phyloP scores from a whole-genome alignment of 1,140 invertebrate species.

The Drosophila sulfurigaster region DNA sequence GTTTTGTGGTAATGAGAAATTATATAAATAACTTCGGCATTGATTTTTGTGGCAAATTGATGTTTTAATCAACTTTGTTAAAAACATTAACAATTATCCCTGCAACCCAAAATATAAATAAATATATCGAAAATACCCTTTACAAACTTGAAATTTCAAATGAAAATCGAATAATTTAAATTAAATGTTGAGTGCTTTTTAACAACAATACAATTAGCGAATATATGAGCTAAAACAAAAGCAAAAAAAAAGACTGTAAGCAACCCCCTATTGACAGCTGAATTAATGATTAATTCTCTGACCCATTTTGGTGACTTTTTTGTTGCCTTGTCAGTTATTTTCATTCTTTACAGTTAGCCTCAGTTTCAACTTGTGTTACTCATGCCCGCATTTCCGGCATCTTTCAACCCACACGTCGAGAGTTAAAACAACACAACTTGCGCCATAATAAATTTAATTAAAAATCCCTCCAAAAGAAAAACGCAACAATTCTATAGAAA shows the following conservation, averaged over 20 bases:
- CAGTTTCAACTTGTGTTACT: conserved; percentile 1
- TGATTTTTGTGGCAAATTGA: background rate
- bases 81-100: too few relatives aligned
- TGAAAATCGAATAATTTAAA: conserved; percentile 2
- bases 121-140: background rate
- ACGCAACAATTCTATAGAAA: conserved; percentile 28
- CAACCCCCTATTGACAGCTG: conserved; percentile 23
- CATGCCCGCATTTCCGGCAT: conserved; percentile 41
- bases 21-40: too few relatives aligned
- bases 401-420: conserved; percentile 26
- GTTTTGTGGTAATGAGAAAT: background rate
- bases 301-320: conserved; percentile 12
- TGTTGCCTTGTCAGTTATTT: background rate
- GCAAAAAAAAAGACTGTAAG: background rate
- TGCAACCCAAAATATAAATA: too few relatives aligned
- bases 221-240: conserved; percentile 2
- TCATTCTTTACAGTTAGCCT: background rate
- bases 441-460: conserved; percentile 50
- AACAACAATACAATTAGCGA: conserved; percentile 13
- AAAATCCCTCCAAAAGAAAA: conserved; percentile 18
- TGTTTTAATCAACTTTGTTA: too few relatives aligned
- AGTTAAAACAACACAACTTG: background rate
- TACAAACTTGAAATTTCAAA: background rate
- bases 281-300: conserved; percentile 19
- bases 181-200: background rate